Evolutionary conservation across 2,113 vertebrate species (phyloP).

Genomic region (Phrynocephalus versicolor): DNA sequence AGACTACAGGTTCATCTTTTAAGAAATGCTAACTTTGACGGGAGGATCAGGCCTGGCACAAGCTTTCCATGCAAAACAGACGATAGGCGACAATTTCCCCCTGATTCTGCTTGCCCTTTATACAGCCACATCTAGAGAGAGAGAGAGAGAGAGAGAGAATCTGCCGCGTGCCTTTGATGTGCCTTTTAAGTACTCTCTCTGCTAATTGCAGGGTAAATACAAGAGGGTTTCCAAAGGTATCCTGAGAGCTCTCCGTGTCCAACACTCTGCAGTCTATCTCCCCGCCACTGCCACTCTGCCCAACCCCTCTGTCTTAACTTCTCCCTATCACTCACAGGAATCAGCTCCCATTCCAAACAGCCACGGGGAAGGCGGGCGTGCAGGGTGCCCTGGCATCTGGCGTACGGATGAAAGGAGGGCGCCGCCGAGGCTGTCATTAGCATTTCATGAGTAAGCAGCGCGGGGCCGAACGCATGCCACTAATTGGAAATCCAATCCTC

Average conservation of each 20-base stretch:
- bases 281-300: neutral
- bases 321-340: neutral
- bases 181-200: neutral
- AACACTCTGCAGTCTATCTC: neutral
- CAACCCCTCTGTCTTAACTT: neutral
- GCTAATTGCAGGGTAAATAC: constrained; percentile 3
- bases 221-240: neutral
- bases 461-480: constrained; percentile 54
- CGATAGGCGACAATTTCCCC: neutral
- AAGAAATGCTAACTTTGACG: constrained; percentile 41
- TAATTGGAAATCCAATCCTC: constrained; percentile 68
- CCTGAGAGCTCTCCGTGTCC: neutral
- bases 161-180: neutral
- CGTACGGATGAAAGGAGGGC: constrained; percentile 29
- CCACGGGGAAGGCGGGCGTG: constrained; percentile 24
- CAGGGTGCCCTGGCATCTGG: constrained; percentile 17
- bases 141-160: neutral
- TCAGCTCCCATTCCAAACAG: neutral
- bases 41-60: neutral
- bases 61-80: constrained; percentile 24
- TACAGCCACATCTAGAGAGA: accelerated
- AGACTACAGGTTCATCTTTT: neutral
- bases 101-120: neutral
- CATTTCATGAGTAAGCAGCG: constrained; percentile 48
- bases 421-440: constrained; percentile 47